Evolutionary conservation across 2,797 vertebrate species (phyloP).

Genomic region (Zenarchopterus dispar): DNA sequence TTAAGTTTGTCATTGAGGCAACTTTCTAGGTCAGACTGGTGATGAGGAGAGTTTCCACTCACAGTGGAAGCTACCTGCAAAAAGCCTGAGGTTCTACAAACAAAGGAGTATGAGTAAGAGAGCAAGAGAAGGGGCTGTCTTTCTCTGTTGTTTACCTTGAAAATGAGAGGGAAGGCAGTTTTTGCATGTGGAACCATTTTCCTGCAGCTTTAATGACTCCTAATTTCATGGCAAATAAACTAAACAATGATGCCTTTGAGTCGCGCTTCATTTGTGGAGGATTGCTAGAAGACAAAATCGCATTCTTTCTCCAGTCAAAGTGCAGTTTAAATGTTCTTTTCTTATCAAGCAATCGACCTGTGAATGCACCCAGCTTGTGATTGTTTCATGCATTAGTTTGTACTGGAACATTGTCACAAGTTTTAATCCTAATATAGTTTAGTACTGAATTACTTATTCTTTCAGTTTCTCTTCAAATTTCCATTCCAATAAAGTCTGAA

Average conservation of each 20-base stretch:
- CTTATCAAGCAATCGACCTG: slow-evolving; percentile 72
- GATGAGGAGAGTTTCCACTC: slow-evolving; percentile 23
- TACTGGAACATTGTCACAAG: slow-evolving; percentile 7
- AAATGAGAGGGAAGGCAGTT: slow-evolving; percentile 60
- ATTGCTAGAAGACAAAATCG: slow-evolving; percentile 51
- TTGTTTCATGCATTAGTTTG: slow-evolving; percentile 26
- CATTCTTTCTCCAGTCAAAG: slow-evolving; percentile 67
- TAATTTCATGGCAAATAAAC: slow-evolving; percentile 82
- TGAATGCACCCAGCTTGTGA: slow-evolving; percentile 15
- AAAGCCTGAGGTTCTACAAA: slow-evolving; percentile 33
- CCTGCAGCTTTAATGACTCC: slow-evolving; percentile 64
- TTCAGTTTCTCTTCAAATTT: too few relatives aligned
- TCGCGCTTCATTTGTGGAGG: slow-evolving; percentile 62
- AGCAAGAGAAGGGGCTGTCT: slow-evolving; percentile 6
- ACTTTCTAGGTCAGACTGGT: slow-evolving; percentile 40
- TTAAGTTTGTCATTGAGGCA: slow-evolving; percentile 48
- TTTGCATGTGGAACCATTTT: slow-evolving; percentile 76
- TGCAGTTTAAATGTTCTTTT: slow-evolving; percentile 56
- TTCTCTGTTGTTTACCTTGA: slow-evolving; percentile 70
- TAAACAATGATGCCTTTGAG: slow-evolving; percentile 74
- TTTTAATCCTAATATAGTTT: not conserved
- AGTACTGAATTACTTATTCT: not conserved
- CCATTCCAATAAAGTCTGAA: too few relatives aligned
- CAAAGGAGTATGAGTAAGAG: slow-evolving; percentile 7
- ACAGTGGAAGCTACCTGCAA: slow-evolving; percentile 29